A percentile compares a stretch with the other conserved stretches of the same genome.
These are phyloP conservation scores for Drosophila hamatofila DNA, from an alignment of 2,888 invertebrate species.

Conservation along the genomic window DNA sequence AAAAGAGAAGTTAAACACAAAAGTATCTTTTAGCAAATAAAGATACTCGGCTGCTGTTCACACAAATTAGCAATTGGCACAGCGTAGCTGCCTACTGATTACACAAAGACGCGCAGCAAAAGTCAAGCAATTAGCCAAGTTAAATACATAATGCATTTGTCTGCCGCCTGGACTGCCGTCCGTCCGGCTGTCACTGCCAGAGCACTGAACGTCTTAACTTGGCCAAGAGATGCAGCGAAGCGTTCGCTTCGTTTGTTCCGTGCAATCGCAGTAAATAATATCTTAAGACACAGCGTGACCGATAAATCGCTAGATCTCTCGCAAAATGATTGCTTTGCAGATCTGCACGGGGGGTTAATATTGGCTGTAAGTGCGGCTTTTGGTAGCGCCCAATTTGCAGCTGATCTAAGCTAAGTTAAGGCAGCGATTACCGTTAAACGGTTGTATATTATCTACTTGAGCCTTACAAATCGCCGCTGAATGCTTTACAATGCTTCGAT, in stretches of 20 bases:
- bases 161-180: slow-evolving; percentile 48
- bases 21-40: slow-evolving; percentile 64
- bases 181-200: slow-evolving; percentile 53
- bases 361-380: slow-evolving; percentile 42
- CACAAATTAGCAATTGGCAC: slow-evolving; percentile 71
- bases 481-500: slow-evolving; percentile 27
- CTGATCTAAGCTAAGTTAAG: slow-evolving; percentile 49
- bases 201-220: slow-evolving; percentile 54
- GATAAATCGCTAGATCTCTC: slow-evolving; percentile 59
- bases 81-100: slow-evolving; percentile 64
- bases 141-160: slow-evolving; percentile 71
- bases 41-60: slow-evolving; percentile 57
- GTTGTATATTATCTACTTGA: slow-evolving; percentile 54
- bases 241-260: slow-evolving; percentile 44
- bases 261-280: slow-evolving; percentile 43
- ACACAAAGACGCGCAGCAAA: slow-evolving; percentile 42
- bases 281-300: slow-evolving; percentile 68
- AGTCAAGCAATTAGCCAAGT: slow-evolving; percentile 69
- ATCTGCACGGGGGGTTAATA: slow-evolving; percentile 26
- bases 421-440: slow-evolving; percentile 51
- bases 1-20: slow-evolving; percentile 9
- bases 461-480: slow-evolving; percentile 44
- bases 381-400: slow-evolving; percentile 60
- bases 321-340: slow-evolving; percentile 51
- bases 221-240: slow-evolving; percentile 46